A percentile compares a stretch with the other conserved stretches of the same genome.
Conservation (phyloP, 2,888 invertebrate genomes). For the Lottia scabra region DNA sequence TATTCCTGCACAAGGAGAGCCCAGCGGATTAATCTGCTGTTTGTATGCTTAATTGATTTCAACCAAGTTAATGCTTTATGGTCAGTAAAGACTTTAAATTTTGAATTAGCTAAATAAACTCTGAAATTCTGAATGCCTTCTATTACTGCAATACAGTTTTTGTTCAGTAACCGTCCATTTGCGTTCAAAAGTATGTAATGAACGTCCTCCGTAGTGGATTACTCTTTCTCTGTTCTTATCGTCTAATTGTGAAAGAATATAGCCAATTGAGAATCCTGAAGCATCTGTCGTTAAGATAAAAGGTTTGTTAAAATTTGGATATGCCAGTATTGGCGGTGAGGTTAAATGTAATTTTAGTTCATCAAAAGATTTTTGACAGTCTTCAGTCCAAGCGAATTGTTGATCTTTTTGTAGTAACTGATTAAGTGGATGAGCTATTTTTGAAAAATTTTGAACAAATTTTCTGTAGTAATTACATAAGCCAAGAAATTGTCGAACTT, state of each 20-base stretch:
- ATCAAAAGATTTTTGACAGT: conserved; percentile 28
- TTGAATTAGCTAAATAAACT: conserved; percentile 29
- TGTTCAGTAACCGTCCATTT: conserved; percentile 31
- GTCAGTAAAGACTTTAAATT: too few relatives aligned
- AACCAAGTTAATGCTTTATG: too few relatives aligned
- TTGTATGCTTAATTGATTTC: too few relatives aligned
- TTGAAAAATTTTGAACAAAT: conserved; percentile 31
- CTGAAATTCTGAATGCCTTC: conserved; percentile 35
- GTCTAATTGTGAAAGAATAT: conserved; percentile 31
- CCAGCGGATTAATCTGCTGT: too few relatives aligned
- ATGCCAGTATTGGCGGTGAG: conserved; percentile 30
- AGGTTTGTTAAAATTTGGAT: conserved; percentile 28
- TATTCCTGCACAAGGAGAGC: too few relatives aligned
- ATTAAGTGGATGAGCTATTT: conserved; percentile 33
- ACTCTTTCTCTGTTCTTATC: too few relatives aligned
- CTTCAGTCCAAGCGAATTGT: conserved; percentile 31
- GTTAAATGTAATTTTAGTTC: conserved; percentile 22
- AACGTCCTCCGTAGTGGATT: too few relatives aligned
- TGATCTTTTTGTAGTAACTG: conserved; percentile 26
- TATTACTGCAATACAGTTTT: conserved; percentile 35
- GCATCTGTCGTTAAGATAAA: conserved; percentile 33
- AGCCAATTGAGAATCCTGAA: conserved; percentile 27
- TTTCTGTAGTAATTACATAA: conserved; percentile 30
- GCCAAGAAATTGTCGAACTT: conserved; percentile 29
- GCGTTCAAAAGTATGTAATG: too few relatives aligned